Percentiles rank a stretch among this genome's conserved stretches.
Conservation (phyloP, 2,113 vertebrate genomes). For the Semnornis frantzii region DNA sequence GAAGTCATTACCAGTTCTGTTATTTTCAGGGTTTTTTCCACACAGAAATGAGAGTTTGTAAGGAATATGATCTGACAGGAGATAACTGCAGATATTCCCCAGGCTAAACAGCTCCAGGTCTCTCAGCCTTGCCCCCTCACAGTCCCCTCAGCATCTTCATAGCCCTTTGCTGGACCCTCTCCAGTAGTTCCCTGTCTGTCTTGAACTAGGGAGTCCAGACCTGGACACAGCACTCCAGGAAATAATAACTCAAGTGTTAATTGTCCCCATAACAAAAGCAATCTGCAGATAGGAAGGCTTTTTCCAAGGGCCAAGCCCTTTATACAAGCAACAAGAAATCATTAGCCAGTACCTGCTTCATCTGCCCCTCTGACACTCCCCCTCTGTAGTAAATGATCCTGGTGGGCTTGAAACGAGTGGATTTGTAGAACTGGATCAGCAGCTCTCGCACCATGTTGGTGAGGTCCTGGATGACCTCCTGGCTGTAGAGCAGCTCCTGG, state of each 20-base stretch:
- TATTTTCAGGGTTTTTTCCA: background rate
- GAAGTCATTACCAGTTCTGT: background rate
- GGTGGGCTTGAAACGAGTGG: constrained; percentile 97
- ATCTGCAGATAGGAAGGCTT: accelerated
- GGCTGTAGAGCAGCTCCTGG: constrained; percentile 95
- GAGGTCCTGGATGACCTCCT: constrained; percentile 97
- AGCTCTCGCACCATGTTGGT: constrained; percentile 98
- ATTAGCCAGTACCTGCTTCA: constrained; percentile 88
- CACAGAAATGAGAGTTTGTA: accelerated
- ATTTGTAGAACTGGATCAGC: constrained; percentile 98
- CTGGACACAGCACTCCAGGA: too few relatives aligned
- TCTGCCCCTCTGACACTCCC: constrained; percentile 96
- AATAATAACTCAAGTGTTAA: background rate
- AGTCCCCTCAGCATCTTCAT: too few relatives aligned
- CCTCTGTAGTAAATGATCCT: constrained; percentile 99
- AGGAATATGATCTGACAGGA: background rate
- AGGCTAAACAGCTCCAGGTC: too few relatives aligned
- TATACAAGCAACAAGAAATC: background rate
- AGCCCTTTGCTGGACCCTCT: too few relatives aligned
- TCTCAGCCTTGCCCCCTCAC: too few relatives aligned
- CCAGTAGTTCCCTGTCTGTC: too few relatives aligned
- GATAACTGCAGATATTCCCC: background rate
- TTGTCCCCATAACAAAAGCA: background rate
- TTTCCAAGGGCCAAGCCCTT: background rate
- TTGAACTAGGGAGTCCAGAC: too few relatives aligned